A percentile compares a stretch with the other conserved stretches of the same genome.
Evolutionary conservation across 1,140 invertebrate genomes (phyloP).

Genomic region (Macrotrachela quadricornifera): DNA sequence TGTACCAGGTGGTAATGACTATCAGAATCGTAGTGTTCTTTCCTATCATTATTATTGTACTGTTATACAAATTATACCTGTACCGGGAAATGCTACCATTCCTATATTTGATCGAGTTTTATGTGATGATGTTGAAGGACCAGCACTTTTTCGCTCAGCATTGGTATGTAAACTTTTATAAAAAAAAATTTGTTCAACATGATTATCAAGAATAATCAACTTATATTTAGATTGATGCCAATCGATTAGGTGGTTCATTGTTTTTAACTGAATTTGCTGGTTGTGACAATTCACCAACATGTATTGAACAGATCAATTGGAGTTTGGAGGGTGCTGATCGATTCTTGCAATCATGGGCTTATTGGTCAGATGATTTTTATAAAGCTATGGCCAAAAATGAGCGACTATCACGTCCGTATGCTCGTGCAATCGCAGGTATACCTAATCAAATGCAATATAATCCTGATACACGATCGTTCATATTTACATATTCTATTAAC

Average conservation of each 20-base stretch:
- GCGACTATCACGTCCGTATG: too few species aligned
- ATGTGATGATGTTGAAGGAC: conserved; percentile 12
- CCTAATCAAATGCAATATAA: too few species aligned
- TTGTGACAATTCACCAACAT: conserved; percentile 8
- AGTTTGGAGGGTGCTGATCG: conserved; percentile 9
- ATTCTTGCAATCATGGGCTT: conserved; percentile 15
- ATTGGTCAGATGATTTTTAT: conserved; percentile 13
- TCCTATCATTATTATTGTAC: conserved; percentile 18
- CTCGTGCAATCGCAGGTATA: too few species aligned
- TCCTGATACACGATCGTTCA: too few species aligned
- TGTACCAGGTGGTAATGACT: conserved; percentile 11
- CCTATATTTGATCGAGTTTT: conserved; percentile 7
- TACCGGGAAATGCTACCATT: background rate
- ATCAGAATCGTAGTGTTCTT: conserved; percentile 10
- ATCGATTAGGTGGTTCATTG: conserved; percentile 8
- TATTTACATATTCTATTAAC: too few species aligned
- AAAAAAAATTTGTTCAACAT: conserved; percentile 3
- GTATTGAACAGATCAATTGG: background rate
- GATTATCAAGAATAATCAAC: conserved; percentile 9
- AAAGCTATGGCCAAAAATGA: too few species aligned
- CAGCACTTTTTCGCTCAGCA: too few species aligned
- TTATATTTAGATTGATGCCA: too few species aligned
- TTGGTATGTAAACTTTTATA: too few species aligned
- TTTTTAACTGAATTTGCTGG: conserved; percentile 17
- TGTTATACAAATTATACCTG: conserved; percentile 8